phyloP scores from a whole-genome alignment of 2,888 invertebrate genomes.

The Junonia oenone region DNA sequence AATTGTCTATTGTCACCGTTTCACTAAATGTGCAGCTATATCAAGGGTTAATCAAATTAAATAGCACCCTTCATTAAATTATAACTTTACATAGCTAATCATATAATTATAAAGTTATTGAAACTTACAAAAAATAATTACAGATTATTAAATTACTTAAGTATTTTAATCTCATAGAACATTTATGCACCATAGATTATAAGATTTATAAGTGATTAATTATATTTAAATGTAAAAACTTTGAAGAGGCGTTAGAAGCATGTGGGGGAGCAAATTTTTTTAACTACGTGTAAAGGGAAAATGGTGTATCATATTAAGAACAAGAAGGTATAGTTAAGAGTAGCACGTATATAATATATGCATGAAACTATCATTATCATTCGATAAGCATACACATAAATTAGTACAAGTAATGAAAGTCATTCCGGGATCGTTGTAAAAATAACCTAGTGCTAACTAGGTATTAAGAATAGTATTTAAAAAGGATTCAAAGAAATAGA shows the following conservation, averaged over 20 bases:
- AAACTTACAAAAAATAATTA: conserved; percentile 42
- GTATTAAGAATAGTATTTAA: not conserved
- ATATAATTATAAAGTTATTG: conserved; percentile 37
- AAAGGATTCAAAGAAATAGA: not conserved
- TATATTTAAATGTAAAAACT: conserved; percentile 32
- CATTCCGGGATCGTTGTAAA: not conserved
- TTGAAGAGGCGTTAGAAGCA: conserved; percentile 38
- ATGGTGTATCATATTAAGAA: conserved; percentile 19
- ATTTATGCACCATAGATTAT: conserved; percentile 61
- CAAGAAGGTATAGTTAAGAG: conserved; percentile 16
- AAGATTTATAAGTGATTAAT: conserved; percentile 44
- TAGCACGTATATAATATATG: conserved; percentile 12
- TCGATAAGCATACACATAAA: conserved; percentile 3
- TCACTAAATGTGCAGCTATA: conserved; percentile 4
- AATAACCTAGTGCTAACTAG: conserved; percentile 29
- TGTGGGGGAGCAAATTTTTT: conserved; percentile 41
- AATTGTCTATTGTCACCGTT: not conserved
- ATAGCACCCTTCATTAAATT: conserved; percentile 59
- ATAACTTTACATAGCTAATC: conserved; percentile 35
- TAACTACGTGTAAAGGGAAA: conserved; percentile 35
- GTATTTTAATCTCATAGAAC: conserved; percentile 52
- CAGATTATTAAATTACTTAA: conserved; percentile 40
- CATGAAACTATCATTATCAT: conserved; percentile 10
- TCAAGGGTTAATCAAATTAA: conserved; percentile 29
- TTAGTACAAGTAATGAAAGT: conserved; percentile 12